Base-by-base conservation (phyloP, 2,888 invertebrate genomes). In the Calliphora vomitoria region DNA sequence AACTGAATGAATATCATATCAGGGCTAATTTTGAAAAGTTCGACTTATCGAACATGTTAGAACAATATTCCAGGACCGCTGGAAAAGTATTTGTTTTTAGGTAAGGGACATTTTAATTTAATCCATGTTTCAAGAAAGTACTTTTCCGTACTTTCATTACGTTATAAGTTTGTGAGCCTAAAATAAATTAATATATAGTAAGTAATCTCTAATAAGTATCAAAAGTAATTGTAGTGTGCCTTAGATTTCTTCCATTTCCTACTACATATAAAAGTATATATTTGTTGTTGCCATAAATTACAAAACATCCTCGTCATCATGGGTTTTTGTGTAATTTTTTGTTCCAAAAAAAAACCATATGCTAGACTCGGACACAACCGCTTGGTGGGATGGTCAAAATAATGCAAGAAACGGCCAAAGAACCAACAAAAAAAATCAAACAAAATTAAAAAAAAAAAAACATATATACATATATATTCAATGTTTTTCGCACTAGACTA, bases 401-500 rank as follows among this genome's bases (percentile, higher is more conserved):
- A 44, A 10, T 13, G n/a, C 18, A 1, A 20, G 13, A 69, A 60
- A 71, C 25, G 38, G 50, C 50, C 53, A 68, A 35, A 41, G 18
- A 58, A 44, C 62, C n/a, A 47, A 58, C 38, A 41, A 44, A 72
- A 69, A 71, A 38, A 62, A 18, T 53, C 6, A 31, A 69, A 68
- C n/a, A 75, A 58, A 50, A 68, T 68, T 68, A 58, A 50, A 71
- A 44, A 66, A 81, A 76, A 66, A 58, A 31, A 31, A 4, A 31
- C 31, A 31, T 31, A 31, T 0, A 35, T 0, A 35, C 5, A 69
- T 38, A 86, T 86, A 86, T 79, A 79, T 82, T 79, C 64, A 69
- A 75, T 82, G 82, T 55, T 62, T 64, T 64, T 71, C 41, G 53
- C 41, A 35, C 25, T 18, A 69, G 31, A 69, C 76, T 44, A 44